Conservation (phyloP, 2,113 vertebrate genomes). For the Desmodus rotundus region DNA sequence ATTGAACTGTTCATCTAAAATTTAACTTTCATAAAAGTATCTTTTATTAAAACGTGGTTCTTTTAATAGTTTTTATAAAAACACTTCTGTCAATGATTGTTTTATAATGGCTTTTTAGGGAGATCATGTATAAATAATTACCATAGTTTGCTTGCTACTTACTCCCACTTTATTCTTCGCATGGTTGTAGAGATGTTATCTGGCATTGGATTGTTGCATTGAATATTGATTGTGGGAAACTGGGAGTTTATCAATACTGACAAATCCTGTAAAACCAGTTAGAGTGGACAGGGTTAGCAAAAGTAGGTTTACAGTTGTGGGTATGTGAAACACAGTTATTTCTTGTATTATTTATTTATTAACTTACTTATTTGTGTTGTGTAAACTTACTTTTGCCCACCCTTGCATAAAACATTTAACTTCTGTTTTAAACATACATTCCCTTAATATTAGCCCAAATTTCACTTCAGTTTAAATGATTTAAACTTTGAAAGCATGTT, state of each 20-base stretch:
- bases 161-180: neutral
- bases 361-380: neutral
- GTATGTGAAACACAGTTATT: neutral
- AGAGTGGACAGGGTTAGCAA: neutral
- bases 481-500: neutral
- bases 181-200: neutral
- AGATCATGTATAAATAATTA: neutral
- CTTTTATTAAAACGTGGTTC: neutral
- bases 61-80: neutral
- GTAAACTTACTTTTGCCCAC: neutral
- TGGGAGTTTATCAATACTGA: neutral
- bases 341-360: neutral
- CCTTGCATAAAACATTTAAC: neutral
- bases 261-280: neutral
- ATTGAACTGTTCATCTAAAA: neutral
- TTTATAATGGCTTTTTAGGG: neutral
- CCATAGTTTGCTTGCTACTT: neutral
- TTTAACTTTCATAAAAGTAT: neutral
- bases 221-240: neutral
- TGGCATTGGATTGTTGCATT: neutral
- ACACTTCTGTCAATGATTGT: neutral
- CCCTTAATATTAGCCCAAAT: neutral
- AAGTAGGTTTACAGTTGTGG: neutral
- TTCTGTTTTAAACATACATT: neutral
- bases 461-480: constrained; percentile 7